A percentile compares a stretch with the other conserved stretches of the same genome.
These are phyloP conservation scores for Callipepla squamata DNA, from an alignment of 2,113 vertebrate species.

Conservation along the genomic window DNA sequence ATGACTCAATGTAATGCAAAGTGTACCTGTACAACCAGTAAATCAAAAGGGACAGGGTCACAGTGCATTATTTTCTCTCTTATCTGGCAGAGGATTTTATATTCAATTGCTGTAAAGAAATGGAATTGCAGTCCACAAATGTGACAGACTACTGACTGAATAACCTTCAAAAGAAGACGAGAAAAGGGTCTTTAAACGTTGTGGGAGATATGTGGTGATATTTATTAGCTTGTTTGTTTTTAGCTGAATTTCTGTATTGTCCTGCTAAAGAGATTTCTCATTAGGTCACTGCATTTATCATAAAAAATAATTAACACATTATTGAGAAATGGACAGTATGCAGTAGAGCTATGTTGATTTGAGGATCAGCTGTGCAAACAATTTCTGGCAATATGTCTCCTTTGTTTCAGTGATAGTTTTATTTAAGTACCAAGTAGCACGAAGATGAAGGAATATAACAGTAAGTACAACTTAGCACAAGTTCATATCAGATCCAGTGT, in stretches of 20 bases:
- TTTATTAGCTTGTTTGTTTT: background rate
- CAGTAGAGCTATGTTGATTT: too few relatives aligned
- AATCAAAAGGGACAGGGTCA: slow-evolving; percentile 65
- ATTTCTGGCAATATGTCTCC: too few relatives aligned
- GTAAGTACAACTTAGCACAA: too few relatives aligned
- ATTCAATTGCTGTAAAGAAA: slow-evolving; percentile 38
- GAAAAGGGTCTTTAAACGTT: slow-evolving; percentile 4
- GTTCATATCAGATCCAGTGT: too few relatives aligned
- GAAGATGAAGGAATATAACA: too few relatives aligned
- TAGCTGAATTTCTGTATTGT: background rate
- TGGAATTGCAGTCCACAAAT: slow-evolving; percentile 5
- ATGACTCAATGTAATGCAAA: background rate
- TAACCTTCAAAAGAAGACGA: background rate
- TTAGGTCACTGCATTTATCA: background rate
- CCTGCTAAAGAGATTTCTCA: background rate
- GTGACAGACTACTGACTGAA: background rate
- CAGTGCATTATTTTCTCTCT: slow-evolving; percentile 40
- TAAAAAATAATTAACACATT: background rate
- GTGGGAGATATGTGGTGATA: background rate
- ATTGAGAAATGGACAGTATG: background rate
- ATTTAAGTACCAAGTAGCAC: too few relatives aligned
- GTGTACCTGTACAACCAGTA: slow-evolving; percentile 1
- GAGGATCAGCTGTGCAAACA: too few relatives aligned
- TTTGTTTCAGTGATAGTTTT: too few relatives aligned
- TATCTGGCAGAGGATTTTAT: slow-evolving; percentile 20